Evolutionary conservation across 2,797 vertebrate species (phyloP).

Genomic region (Cuniculus paca): DNA sequence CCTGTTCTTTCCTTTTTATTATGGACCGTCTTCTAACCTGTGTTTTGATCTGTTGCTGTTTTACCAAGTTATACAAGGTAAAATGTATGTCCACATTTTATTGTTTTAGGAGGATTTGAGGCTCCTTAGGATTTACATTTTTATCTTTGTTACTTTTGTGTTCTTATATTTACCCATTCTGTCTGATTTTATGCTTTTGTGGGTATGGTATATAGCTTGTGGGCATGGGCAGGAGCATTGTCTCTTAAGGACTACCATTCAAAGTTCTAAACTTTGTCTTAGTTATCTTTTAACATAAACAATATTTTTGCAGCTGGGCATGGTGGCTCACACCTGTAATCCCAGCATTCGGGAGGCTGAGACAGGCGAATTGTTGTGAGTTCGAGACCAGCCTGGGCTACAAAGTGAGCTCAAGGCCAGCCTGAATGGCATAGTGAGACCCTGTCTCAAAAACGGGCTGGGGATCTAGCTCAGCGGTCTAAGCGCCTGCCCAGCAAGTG

Average conservation of each 20-base stretch:
- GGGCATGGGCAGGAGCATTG: background rate
- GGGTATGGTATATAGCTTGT: background rate
- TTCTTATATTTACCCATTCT: constrained; percentile 33
- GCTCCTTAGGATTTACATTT: constrained; percentile 20
- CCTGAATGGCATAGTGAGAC: no score
- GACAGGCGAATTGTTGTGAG: no score
- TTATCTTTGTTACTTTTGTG: constrained; percentile 28
- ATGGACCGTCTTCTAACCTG: background rate
- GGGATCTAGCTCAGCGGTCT: no score
- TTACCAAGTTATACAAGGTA: constrained; percentile 7
- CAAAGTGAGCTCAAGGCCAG: no score
- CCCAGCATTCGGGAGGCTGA: no score
- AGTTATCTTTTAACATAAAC: constrained; percentile 15
- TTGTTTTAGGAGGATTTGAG: constrained; percentile 48
- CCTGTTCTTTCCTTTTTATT: background rate
- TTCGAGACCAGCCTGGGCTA: no score
- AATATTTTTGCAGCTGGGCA: constrained; percentile 58
- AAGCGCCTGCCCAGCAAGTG: no score
- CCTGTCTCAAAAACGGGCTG: no score
- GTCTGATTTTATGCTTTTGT: constrained; percentile 54
- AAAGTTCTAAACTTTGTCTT: constrained; percentile 29
- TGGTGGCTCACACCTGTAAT: no score
- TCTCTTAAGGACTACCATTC: constrained; percentile 37
- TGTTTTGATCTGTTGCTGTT: constrained; percentile 50
- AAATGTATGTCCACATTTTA: background rate